These are phyloP conservation scores for Drosophila hydei DNA, from an alignment of 1,140 invertebrate species.

Conservation along the genomic window DNA sequence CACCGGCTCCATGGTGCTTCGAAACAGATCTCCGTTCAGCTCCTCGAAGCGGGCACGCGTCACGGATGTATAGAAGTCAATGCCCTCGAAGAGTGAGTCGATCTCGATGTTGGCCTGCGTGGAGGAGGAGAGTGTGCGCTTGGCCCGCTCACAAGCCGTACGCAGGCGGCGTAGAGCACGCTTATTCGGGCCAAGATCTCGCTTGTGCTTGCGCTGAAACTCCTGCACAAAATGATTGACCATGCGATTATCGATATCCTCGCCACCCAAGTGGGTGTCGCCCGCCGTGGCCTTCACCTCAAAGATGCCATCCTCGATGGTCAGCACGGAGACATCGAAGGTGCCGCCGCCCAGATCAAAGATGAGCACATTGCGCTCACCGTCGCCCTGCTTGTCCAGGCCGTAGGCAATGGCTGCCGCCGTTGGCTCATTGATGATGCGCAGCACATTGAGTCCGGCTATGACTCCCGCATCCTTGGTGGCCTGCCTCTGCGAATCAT, in stretches of 20 bases:
- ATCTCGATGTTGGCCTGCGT: slow-evolving; percentile 97
- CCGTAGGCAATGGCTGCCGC: slow-evolving; percentile 99
- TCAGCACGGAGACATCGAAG: slow-evolving; percentile 98
- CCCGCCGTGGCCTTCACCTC: slow-evolving; percentile 98
- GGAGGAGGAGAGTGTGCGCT: slow-evolving; percentile 96
- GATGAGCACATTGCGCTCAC: slow-evolving; percentile 93
- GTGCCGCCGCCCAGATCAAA: slow-evolving; percentile 99
- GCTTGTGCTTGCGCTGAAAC: slow-evolving; percentile 98
- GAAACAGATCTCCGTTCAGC: slow-evolving; percentile 95
- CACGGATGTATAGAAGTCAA: slow-evolving; percentile 98
- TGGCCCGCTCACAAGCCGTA: slow-evolving; percentile 97
- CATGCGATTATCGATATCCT: slow-evolving; percentile 97
- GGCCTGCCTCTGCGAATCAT: slow-evolving; percentile 95
- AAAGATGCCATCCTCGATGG: slow-evolving; percentile 97
- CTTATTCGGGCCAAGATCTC: slow-evolving; percentile 95
- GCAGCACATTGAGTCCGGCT: slow-evolving; percentile 92
- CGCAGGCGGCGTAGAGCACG: slow-evolving; percentile 94
- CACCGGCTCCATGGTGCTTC: slow-evolving; percentile 96
- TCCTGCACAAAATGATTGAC: slow-evolving; percentile 98
- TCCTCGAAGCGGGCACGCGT: slow-evolving; percentile 98
- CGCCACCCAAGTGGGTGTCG: slow-evolving; percentile 98
- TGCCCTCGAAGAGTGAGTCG: slow-evolving; percentile 96
- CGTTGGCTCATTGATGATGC: slow-evolving; percentile 98
- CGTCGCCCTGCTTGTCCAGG: slow-evolving; percentile 96
- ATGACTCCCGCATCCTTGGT: slow-evolving; percentile 96